Conservation (phyloP, 2,113 vertebrate genomes). For the Eira barbara region DNA sequence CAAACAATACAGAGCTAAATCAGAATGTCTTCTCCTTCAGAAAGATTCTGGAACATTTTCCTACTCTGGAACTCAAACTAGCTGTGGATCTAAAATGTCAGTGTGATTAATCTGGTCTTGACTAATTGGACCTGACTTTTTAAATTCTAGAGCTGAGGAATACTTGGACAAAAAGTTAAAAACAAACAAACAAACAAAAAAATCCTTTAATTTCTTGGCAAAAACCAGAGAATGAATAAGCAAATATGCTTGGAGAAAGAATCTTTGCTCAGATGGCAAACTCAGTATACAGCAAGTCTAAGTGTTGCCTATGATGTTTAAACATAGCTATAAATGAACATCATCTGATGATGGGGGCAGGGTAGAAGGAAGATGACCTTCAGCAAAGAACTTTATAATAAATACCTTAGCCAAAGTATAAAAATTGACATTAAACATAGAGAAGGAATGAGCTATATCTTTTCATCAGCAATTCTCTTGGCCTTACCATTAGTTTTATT, state of each 20-base stretch:
- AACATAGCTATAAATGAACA: slow-evolving; percentile 67
- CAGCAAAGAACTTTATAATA: slow-evolving; percentile 54
- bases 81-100: not conserved
- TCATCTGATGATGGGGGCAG: slow-evolving; percentile 42
- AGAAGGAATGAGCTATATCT: slow-evolving; percentile 34
- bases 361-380: slow-evolving; percentile 44
- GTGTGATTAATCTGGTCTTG: slow-evolving; percentile 31
- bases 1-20: slow-evolving; percentile 35
- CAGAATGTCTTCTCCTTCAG: slow-evolving; percentile 34
- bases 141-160: slow-evolving; percentile 44
- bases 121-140: slow-evolving; percentile 3
- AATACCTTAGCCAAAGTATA: slow-evolving; percentile 19
- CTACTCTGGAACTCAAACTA: slow-evolving; percentile 15
- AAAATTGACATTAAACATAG: slow-evolving; percentile 48
- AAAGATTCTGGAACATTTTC: slow-evolving; percentile 9
- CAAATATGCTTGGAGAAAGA: slow-evolving; percentile 28
- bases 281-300: not conserved
- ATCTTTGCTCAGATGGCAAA: slow-evolving; percentile 50
- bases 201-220: slow-evolving; percentile 37
- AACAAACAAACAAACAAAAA: not conserved
- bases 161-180: slow-evolving; percentile 43
- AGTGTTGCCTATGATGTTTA: slow-evolving; percentile 48
- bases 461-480: slow-evolving; percentile 30
- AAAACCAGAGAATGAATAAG: not conserved
- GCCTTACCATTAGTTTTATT: slow-evolving; percentile 2